Evolutionary conservation across 1,140 invertebrate species (phyloP).

Genomic region (Mya arenaria): DNA sequence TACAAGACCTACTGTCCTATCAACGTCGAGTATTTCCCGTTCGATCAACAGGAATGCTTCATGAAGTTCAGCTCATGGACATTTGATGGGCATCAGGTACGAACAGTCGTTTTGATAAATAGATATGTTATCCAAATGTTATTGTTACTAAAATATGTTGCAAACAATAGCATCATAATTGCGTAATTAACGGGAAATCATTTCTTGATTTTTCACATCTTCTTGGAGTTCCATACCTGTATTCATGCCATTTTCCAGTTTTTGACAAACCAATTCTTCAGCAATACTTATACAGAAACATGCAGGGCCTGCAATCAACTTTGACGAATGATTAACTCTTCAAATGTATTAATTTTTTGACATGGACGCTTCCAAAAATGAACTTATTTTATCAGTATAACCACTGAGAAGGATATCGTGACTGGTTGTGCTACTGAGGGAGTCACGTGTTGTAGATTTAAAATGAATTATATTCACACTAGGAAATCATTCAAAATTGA

Average conservation of each 20-base stretch:
- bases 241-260: not conserved
- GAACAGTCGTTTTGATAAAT: constrained; percentile 84
- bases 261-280: not conserved
- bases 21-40: constrained; percentile 93
- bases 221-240: not conserved
- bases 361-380: too few relatives aligned
- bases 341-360: too few relatives aligned
- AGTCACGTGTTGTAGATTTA: too few relatives aligned
- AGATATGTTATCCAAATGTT: not conserved
- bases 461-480: too few relatives aligned
- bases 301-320: too few relatives aligned
- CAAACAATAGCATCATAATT: not conserved
- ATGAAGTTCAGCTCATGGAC: constrained; percentile 96
- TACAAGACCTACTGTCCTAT: constrained; percentile 99
- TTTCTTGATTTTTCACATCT: not conserved
- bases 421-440: too few relatives aligned
- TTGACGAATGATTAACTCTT: too few relatives aligned
- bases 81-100: constrained; percentile 83
- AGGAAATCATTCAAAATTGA: too few relatives aligned
- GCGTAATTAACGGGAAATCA: not conserved
- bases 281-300: too few relatives aligned
- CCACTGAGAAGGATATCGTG: too few relatives aligned
- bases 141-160: not conserved
- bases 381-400: too few relatives aligned
- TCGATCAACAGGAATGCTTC: constrained; percentile 95